phyloP scores from a whole-genome alignment of 1,140 invertebrate species.

The Drosophila tsacasi region DNA sequence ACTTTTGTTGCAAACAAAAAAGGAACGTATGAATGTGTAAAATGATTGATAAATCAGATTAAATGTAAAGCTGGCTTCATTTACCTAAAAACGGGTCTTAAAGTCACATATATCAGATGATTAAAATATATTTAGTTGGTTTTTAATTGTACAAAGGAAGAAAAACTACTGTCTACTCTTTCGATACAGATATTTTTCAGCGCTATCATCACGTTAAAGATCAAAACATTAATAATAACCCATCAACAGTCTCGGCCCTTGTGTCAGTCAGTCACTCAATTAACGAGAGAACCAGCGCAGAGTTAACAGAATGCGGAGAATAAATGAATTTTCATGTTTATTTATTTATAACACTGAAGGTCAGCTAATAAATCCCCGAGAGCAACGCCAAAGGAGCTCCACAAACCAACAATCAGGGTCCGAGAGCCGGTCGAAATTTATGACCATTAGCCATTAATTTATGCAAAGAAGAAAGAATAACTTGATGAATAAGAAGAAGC shows the following conservation, averaged over 20 bases:
- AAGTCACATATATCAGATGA: not conserved
- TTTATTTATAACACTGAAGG: conserved; percentile 68
- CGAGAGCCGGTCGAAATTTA: conserved; percentile 50
- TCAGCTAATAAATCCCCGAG: conserved; percentile 64
- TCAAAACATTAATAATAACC: conserved; percentile 13
- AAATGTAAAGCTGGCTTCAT: conserved; percentile 1
- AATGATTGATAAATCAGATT: conserved; percentile 44
- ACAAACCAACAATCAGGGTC: conserved; percentile 29
- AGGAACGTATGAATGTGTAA: conserved; percentile 9
- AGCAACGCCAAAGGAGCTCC: conserved; percentile 32
- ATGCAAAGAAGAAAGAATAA: conserved; percentile 59
- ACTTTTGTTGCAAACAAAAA: conserved; percentile 27
- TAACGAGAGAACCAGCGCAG: conserved; percentile 20
- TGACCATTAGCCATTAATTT: conserved; percentile 76
- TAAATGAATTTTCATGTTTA: conserved; percentile 26
- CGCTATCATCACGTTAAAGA: not conserved
- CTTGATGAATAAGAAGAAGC: conserved; percentile 38
- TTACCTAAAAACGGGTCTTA: not conserved
- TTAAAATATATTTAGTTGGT: not conserved
- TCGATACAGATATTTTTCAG: not conserved
- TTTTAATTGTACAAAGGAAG: not conserved
- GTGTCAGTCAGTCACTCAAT: conserved; percentile 25
- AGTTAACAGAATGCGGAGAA: conserved; percentile 4
- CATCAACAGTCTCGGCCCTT: conserved; percentile 12
- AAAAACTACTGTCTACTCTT: not conserved